Evolutionary conservation across 2,113 vertebrate genomes (phyloP).

Genomic region (Solenodon paradoxus): DNA sequence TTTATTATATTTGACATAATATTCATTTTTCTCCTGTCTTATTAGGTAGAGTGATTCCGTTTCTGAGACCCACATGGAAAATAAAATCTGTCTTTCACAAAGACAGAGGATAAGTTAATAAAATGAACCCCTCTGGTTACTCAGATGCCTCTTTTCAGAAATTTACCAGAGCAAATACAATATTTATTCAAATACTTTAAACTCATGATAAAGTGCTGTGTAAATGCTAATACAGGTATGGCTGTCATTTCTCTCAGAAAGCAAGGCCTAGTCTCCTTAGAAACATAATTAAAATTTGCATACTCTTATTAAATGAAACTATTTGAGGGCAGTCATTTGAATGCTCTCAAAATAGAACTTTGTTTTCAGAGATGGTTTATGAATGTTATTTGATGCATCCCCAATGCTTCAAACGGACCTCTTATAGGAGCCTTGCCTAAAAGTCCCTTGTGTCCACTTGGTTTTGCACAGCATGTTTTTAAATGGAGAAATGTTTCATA

Average conservation of each 20-base stretch:
- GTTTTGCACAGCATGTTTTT: neutral
- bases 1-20: neutral
- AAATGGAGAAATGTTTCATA: neutral
- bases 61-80: neutral
- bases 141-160: neutral
- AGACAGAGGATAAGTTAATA: neutral
- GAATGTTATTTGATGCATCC: constrained; percentile 11
- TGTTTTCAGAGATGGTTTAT: constrained; percentile 54
- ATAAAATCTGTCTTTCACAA: neutral
- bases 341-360: constrained; percentile 50
- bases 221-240: constrained; percentile 24
- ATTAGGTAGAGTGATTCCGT: neutral
- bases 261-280: constrained; percentile 27
- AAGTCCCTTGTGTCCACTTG: neutral
- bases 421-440: neutral
- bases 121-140: neutral
- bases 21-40: neutral
- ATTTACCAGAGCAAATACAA: neutral
- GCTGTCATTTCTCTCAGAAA: constrained; percentile 52
- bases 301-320: constrained; percentile 49
- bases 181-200: constrained; percentile 49
- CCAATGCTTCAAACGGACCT: neutral
- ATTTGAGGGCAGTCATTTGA: constrained; percentile 26
- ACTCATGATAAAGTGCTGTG: neutral
- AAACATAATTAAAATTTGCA: constrained; percentile 66